phyloP scores from a whole-genome alignment of 1,140 invertebrate genomes.

The Parapsyche elsis region DNA sequence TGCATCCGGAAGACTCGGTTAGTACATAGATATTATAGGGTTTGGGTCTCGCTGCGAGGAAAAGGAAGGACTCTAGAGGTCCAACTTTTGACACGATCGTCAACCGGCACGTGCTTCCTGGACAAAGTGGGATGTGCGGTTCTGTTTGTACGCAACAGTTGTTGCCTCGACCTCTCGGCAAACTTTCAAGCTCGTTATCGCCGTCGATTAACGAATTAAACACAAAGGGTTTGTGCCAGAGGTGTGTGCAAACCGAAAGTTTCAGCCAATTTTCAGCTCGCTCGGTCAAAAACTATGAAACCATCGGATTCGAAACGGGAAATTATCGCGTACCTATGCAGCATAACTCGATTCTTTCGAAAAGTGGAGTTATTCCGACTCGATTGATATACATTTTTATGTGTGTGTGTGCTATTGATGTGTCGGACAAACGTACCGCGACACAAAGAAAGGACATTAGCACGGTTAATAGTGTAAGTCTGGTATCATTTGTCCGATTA shows the following conservation, averaged over 20 bases:
- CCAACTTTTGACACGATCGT: conserved; percentile 18
- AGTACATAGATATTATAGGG: too few relatives aligned
- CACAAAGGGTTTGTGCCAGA: neutral
- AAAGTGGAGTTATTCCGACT: too few relatives aligned
- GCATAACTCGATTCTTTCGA: too few relatives aligned
- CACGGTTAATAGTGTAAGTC: conserved; percentile 31
- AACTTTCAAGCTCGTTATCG: conserved; percentile 26
- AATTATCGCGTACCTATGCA: too few relatives aligned
- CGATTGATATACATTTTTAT: too few relatives aligned
- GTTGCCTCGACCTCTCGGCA: neutral
- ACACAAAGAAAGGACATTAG: conserved; percentile 37
- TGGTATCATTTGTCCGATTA: conserved; percentile 48
- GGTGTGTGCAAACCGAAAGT: neutral
- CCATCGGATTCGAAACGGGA: too few relatives aligned
- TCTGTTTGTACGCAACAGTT: conserved; percentile 7
- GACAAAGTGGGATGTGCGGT: neutral
- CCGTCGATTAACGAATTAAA: conserved; percentile 18
- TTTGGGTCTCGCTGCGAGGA: too few relatives aligned
- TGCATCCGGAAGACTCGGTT: neutral
- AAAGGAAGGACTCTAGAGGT: neutral
- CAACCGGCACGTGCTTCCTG: conserved; percentile 3
- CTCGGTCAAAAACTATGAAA: too few relatives aligned
- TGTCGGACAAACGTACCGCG: neutral
- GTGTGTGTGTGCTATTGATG: conserved; percentile 17
- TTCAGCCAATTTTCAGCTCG: neutral